Conservation (phyloP, 2,113 vertebrate genomes). For the Leptobrachium ailaonicum region DNA sequence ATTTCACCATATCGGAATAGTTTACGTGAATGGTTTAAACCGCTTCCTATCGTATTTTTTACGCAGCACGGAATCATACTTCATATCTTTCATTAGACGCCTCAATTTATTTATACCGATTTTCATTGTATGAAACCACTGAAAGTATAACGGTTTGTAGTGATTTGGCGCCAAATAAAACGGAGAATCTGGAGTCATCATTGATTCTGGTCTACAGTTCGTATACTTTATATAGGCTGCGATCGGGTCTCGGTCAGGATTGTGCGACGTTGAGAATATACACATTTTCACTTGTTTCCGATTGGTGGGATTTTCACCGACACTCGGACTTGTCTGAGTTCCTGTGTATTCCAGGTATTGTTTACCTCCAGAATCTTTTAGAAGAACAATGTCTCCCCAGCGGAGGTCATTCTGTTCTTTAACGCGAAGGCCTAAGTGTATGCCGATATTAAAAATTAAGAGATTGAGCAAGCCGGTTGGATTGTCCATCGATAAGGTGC, state of each 20-base stretch:
- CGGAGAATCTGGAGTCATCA: conserved; percentile 30
- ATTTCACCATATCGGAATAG: too few species aligned
- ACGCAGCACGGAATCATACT: conserved; percentile 22
- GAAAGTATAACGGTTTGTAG: conserved; percentile 21
- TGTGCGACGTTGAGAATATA: conserved; percentile 15
- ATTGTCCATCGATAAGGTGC: conserved; percentile 26
- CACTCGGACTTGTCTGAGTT: background rate
- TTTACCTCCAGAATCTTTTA: conserved; percentile 12
- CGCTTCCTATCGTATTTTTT: background rate
- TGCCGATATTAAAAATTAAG: conserved; percentile 35
- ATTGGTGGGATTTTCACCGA: conserved; percentile 13
- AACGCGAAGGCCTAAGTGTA: conserved; percentile 32
- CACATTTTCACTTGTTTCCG: conserved; percentile 13
- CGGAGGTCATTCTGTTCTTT: conserved; percentile 38
- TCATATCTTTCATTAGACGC: conserved; percentile 30
- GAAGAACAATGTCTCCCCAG: conserved; percentile 32
- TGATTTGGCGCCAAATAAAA: conserved; percentile 41
- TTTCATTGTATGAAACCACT: conserved; percentile 33
- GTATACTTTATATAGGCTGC: conserved; percentile 27
- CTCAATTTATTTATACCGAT: conserved; percentile 36
- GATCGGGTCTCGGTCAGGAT: conserved; percentile 21
- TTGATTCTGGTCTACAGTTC: conserved; percentile 15
- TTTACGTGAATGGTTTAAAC: too few species aligned
- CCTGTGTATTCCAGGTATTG: conserved; percentile 33
- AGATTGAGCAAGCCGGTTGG: conserved; percentile 29